These are phyloP conservation scores for Urocolius indicus DNA, from an alignment of 2,113 vertebrate species.

Conservation along the genomic window DNA sequence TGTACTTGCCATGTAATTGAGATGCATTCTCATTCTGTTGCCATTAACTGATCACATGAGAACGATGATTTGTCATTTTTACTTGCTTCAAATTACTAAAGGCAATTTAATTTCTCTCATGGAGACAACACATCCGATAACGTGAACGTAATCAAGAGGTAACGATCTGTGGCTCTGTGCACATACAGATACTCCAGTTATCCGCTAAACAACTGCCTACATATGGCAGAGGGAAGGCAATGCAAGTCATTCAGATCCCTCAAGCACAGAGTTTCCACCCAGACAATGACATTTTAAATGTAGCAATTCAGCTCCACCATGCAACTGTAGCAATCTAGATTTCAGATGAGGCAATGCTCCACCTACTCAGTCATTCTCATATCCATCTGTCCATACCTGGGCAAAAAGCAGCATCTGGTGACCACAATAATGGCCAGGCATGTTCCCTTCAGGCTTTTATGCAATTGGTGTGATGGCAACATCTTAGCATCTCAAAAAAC, in stretches of 20 bases:
- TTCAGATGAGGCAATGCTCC: neutral
- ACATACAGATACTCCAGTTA: neutral
- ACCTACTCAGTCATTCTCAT: neutral
- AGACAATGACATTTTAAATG: neutral
- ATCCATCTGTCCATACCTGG: neutral
- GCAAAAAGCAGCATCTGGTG: neutral
- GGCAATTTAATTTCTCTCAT: constrained; percentile 62
- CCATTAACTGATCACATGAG: constrained; percentile 55
- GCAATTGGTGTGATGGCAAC: neutral
- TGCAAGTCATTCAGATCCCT: neutral
- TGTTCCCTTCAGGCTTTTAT: neutral
- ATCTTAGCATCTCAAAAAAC: neutral
- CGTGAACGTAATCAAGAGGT: constrained; percentile 51
- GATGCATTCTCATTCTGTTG: constrained; percentile 39
- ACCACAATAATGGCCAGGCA: neutral
- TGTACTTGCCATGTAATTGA: constrained; percentile 49
- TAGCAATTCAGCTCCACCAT: neutral
- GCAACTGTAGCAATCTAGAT: neutral
- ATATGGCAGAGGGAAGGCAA: neutral
- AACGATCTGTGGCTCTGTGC: constrained; percentile 44
- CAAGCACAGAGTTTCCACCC: neutral
- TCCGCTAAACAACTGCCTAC: neutral
- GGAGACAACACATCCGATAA: constrained; percentile 46
- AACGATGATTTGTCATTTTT: constrained; percentile 56
- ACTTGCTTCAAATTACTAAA: constrained; percentile 63